Percentiles rank a stretch among this genome's conserved stretches.
phyloP scores from a whole-genome alignment of 2,888 invertebrate species.

The Folsomia manolachei region DNA sequence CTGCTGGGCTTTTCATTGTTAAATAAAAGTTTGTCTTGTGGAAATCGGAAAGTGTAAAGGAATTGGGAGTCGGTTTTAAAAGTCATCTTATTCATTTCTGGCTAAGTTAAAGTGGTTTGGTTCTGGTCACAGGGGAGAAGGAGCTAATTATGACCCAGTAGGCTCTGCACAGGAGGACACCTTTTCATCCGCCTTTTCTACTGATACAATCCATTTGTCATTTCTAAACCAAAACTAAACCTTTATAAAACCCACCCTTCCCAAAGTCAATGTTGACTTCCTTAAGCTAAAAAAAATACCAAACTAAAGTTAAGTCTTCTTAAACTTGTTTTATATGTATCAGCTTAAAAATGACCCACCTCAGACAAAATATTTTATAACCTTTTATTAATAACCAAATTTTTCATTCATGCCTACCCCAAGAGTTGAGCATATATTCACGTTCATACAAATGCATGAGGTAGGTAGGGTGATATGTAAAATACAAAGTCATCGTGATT shows the following conservation, averaged over 20 bases:
- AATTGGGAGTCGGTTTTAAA: neutral
- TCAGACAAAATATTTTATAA: no score
- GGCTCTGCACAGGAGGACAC: slow-evolving; percentile 7
- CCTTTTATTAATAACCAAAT: no score
- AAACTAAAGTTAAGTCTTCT: neutral
- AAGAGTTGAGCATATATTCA: no score
- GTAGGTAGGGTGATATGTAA: no score
- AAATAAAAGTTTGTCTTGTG: neutral
- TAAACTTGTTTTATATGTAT: neutral
- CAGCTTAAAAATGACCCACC: neutral
- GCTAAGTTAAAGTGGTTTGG: no score
- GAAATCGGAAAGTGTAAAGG: neutral
- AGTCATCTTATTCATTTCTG: neutral
- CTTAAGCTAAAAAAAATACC: no score
- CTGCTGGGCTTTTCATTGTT: slow-evolving; percentile 7
- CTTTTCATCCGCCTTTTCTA: neutral
- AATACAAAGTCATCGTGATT: neutral
- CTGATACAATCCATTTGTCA: slow-evolving; percentile 11
- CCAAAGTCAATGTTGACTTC: neutral
- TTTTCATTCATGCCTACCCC: no score
- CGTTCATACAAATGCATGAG: no score
- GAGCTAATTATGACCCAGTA: slow-evolving; percentile 16
- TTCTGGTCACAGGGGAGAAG: slow-evolving; percentile 3
- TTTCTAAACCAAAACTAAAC: neutral
- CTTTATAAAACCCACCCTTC: no score